Evolutionary conservation across 2,888 invertebrate species (phyloP).

Genomic region (Panorpa germanica): DNA sequence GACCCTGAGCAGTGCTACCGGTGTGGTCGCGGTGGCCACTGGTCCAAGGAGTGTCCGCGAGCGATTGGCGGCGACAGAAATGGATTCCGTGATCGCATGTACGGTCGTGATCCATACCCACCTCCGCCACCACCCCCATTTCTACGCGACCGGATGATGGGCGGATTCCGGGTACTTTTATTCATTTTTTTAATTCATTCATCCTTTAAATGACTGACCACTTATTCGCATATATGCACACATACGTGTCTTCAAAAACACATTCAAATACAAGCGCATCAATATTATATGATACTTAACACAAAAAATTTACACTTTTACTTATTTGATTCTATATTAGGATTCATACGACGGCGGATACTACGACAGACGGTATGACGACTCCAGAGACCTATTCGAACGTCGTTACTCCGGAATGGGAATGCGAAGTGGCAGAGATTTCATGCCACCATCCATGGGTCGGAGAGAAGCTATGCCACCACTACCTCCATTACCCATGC

Average conservation of each 20-base stretch:
- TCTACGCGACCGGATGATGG: constrained; percentile 82
- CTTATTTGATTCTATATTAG: background rate
- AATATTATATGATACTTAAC: constrained; percentile 25
- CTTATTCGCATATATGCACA: constrained; percentile 16
- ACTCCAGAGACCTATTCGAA: constrained; percentile 62
- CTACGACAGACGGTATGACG: constrained; percentile 66
- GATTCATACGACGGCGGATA: constrained; percentile 40
- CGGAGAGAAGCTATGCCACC: constrained; percentile 63
- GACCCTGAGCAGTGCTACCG: constrained; percentile 92
- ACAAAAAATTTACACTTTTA: constrained; percentile 1
- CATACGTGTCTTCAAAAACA: no score
- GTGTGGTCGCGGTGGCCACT: constrained; percentile 87
- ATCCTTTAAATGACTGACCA: constrained; percentile 17
- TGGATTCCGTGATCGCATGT: constrained; percentile 72
- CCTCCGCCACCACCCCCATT: constrained; percentile 80
- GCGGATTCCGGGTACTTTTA: constrained; percentile 60
- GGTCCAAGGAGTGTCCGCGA: constrained; percentile 91
- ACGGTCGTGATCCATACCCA: constrained; percentile 76
- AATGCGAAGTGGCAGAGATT: constrained; percentile 36
- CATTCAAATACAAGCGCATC: no score
- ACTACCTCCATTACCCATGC: constrained; percentile 46
- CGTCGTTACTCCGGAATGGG: constrained; percentile 42
- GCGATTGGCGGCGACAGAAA: constrained; percentile 62
- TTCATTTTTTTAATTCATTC: constrained; percentile 16
- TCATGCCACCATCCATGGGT: constrained; percentile 51